A percentile compares a stretch with the other conserved stretches of the same genome.
phyloP scores from a whole-genome alignment of 2,888 invertebrate species.

The Sphaeridia pumilis region DNA sequence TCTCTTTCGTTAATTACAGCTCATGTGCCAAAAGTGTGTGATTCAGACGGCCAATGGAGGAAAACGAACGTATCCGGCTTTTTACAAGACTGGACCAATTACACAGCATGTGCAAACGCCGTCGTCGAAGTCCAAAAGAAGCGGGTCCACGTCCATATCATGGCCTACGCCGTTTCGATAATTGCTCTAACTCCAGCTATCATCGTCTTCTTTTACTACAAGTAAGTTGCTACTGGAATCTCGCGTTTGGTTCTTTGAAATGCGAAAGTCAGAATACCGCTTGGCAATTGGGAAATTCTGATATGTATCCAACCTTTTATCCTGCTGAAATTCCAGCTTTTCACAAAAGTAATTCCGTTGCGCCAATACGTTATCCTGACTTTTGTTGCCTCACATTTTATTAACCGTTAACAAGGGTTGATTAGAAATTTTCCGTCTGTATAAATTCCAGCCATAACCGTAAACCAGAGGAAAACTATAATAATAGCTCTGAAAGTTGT shows the following conservation, averaged over 20 bases:
- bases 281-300: too few species aligned
- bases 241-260: too few species aligned
- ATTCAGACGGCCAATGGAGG: not conserved
- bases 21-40: not conserved
- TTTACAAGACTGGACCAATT: slow-evolving; percentile 37
- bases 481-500: not conserved
- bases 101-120: slow-evolving; percentile 34
- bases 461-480: not conserved
- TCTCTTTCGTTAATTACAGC: slow-evolving; percentile 11
- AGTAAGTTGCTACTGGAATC: slow-evolving; percentile 37
- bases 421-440: slow-evolving; percentile 1
- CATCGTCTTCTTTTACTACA: slow-evolving; percentile 39
- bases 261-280: too few species aligned
- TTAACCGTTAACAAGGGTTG: slow-evolving; percentile 5
- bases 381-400: not conserved
- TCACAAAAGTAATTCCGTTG: too few species aligned
- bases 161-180: slow-evolving; percentile 37
- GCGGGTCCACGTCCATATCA: slow-evolving; percentile 36
- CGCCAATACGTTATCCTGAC: not conserved
- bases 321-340: slow-evolving; percentile 1
- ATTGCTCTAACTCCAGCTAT: slow-evolving; percentile 39
- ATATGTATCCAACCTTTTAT: slow-evolving; percentile 17
- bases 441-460: slow-evolving; percentile 1
- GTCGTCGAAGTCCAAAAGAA: slow-evolving; percentile 29
- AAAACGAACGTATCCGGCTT: not conserved